Evolutionary conservation across 2,113 vertebrate species (phyloP).

Genomic region (Sigmodon hispidus): DNA sequence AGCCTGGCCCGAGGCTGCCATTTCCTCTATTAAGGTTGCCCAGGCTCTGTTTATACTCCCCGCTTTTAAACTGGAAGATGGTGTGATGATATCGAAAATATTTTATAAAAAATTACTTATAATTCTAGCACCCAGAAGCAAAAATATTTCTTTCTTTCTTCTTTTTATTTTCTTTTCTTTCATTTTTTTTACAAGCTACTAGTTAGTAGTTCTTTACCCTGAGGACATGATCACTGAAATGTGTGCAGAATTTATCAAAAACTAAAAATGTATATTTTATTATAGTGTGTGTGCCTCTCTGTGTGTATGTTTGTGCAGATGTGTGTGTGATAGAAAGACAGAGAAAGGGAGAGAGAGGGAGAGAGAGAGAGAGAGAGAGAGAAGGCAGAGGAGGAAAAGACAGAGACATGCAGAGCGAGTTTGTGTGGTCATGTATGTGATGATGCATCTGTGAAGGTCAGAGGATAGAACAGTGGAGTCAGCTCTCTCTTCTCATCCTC

Average conservation of each 20-base stretch:
- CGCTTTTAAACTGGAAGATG: constrained; percentile 42
- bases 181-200: not conserved
- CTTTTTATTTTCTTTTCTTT: too few species aligned
- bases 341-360: not conserved
- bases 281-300: not conserved
- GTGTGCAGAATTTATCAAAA: not conserved
- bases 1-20: constrained; percentile 31
- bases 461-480: not conserved
- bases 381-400: not conserved
- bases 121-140: not conserved
- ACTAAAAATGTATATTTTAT: not conserved
- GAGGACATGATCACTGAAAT: too few species aligned
- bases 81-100: constrained; percentile 25
- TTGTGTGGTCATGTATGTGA: not conserved
- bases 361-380: not conserved
- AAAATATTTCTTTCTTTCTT: not conserved
- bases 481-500: not conserved
- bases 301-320: not conserved
- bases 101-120: not conserved
- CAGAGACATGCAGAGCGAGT: not conserved
- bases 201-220: not conserved
- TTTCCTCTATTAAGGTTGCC: constrained; percentile 31
- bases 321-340: not conserved
- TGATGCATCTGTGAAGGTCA: not conserved
- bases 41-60: not conserved